Evolutionary conservation across 2,888 invertebrate genomes (phyloP).

Genomic region (Alsophila aescularia): DNA sequence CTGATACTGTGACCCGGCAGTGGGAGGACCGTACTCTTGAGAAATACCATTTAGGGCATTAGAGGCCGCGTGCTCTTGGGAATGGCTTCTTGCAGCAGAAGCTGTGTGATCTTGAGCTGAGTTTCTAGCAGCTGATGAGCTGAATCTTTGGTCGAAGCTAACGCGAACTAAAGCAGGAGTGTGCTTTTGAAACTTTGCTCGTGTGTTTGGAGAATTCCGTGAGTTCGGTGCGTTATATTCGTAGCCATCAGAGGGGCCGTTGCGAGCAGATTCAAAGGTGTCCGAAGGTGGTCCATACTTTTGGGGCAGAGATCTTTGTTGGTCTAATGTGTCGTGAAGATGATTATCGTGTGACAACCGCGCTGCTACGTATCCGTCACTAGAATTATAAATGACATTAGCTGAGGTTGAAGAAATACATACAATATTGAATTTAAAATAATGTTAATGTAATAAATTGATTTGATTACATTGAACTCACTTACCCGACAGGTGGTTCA

Average conservation of each 20-base stretch:
- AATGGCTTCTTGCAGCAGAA: too few species aligned
- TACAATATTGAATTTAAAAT: too few species aligned
- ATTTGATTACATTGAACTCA: not conserved
- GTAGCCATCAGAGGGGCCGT: conserved; percentile 10
- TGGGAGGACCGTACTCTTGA: conserved; percentile 30
- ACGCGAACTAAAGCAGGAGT: conserved; percentile 28
- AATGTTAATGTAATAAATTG: too few species aligned
- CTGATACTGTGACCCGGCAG: conserved; percentile 28
- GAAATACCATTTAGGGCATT: conserved; percentile 17
- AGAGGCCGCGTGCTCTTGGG: conserved; percentile 2
- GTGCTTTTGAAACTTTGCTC: conserved; percentile 1
- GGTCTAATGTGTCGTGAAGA: conserved; percentile 11
- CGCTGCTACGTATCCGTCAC: conserved; percentile 30
- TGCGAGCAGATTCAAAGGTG: not conserved
- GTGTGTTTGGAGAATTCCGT: not conserved
- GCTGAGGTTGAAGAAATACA: not conserved
- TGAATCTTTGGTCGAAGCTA: conserved; percentile 25
- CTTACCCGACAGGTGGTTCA: conserved; percentile 35
- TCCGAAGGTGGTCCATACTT: conserved; percentile 21
- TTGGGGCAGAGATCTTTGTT: conserved; percentile 24
- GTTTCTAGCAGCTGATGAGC: conserved; percentile 7
- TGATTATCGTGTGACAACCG: conserved; percentile 11
- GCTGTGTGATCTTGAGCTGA: not conserved
- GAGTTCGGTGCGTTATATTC: conserved; percentile 1
- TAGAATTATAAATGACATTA: conserved; percentile 13